phyloP scores from a whole-genome alignment of 2,888 invertebrate genomes.

The Drosophila lutescens region DNA sequence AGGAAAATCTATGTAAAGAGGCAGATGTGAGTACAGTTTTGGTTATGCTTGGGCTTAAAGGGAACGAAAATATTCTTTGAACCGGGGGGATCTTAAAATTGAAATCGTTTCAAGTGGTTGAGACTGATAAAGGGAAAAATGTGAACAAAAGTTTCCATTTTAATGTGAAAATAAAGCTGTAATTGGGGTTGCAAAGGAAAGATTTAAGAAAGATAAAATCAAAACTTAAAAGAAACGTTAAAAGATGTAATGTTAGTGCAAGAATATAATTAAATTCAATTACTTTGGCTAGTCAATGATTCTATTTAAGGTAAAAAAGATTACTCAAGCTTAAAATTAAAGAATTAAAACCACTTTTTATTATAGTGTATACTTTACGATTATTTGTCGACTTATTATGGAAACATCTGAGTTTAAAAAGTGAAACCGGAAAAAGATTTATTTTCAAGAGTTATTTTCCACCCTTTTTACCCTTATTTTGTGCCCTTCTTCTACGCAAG shows the following conservation, averaged over 20 bases:
- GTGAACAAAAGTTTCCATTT: constrained; percentile 7
- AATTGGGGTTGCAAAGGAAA: background rate
- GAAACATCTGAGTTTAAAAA: background rate
- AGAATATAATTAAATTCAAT: too few species aligned
- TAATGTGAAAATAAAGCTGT: constrained; percentile 4
- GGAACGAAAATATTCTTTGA: constrained; percentile 1
- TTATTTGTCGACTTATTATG: too few species aligned
- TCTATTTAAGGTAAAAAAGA: background rate
- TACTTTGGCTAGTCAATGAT: too few species aligned
- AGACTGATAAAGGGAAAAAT: background rate
- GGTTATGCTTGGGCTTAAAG: constrained; percentile 20
- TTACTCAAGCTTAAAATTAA: too few species aligned
- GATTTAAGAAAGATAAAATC: background rate
- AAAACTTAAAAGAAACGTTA: background rate
- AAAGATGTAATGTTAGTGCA: too few species aligned
- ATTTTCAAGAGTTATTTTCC: background rate
- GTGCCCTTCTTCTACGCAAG: background rate
- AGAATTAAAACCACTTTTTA: too few species aligned
- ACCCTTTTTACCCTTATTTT: background rate
- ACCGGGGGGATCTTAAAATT: constrained; percentile 5
- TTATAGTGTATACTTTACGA: too few species aligned
- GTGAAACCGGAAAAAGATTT: background rate
- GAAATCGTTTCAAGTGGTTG: constrained; percentile 21
- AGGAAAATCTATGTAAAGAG: constrained; percentile 28
- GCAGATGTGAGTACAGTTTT: constrained; percentile 53